Evolutionary conservation across 2,888 invertebrate species (phyloP).

Genomic region (Sesia apiformis): DNA sequence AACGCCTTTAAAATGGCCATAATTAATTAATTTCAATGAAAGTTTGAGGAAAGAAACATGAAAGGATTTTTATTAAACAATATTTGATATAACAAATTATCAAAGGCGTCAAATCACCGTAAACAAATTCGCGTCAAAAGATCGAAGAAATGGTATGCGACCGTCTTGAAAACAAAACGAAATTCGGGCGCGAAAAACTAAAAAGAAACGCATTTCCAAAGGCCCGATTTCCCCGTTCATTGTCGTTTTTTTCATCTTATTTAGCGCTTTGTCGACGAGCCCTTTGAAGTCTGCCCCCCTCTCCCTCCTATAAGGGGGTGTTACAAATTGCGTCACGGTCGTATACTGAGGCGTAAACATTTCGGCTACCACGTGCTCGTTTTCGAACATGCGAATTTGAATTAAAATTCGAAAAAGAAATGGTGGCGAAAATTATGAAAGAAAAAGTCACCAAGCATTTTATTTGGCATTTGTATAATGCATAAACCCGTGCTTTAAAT

Average conservation of each 20-base stretch:
- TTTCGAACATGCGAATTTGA: not conserved
- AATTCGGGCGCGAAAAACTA: conserved; percentile 46
- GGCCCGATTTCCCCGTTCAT: conserved; percentile 66
- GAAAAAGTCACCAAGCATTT: too few relatives aligned
- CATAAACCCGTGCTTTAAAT: too few relatives aligned
- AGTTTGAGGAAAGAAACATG: too few relatives aligned
- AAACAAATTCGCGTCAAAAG: not conserved
- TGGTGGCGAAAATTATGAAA: too few relatives aligned
- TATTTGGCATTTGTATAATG: too few relatives aligned
- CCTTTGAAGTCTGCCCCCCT: conserved; percentile 60
- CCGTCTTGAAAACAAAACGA: conserved; percentile 23
- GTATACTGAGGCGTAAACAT: conserved; percentile 57
- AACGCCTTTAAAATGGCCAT: too few relatives aligned
- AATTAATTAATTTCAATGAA: too few relatives aligned
- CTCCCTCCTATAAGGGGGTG: conserved; percentile 35
- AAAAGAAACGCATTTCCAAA: conserved; percentile 48
- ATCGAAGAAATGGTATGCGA: not conserved
- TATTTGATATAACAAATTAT: not conserved
- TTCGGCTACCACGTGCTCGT: conserved; percentile 10
- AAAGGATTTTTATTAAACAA: too few relatives aligned
- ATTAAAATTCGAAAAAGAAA: not conserved
- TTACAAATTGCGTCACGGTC: conserved; percentile 67
- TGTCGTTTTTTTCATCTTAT: conserved; percentile 73
- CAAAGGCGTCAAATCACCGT: not conserved
- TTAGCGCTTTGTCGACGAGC: conserved; percentile 71